Percentiles rank a stretch among this genome's conserved stretches.
These are phyloP conservation scores for Rhagologus leucostigma DNA, from an alignment of 2,113 vertebrate species.

Conservation along the genomic window DNA sequence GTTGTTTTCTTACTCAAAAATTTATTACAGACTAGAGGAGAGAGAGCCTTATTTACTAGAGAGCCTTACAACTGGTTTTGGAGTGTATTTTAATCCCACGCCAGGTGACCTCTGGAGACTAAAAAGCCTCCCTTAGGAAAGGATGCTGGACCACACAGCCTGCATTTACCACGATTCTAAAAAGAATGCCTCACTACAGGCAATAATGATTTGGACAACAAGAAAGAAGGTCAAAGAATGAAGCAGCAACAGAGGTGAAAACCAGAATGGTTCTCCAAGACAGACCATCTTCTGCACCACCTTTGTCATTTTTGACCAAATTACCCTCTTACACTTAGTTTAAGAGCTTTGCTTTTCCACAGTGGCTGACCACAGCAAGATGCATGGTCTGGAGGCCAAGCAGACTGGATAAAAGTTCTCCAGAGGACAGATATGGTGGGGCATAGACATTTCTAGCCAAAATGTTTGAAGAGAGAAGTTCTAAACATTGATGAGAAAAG, in stretches of 20 bases:
- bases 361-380: neutral
- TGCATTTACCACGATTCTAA: neutral
- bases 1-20: neutral
- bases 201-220: neutral
- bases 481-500: neutral
- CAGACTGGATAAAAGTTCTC: neutral
- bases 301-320: neutral
- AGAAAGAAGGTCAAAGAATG: neutral
- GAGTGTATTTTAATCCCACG: neutral
- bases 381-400: neutral
- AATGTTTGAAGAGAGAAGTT: neutral
- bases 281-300: neutral
- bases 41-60: neutral
- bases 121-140: neutral
- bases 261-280: neutral
- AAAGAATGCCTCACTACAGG: neutral
- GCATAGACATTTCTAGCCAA: neutral
- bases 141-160: neutral
- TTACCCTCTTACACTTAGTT: neutral
- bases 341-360: neutral
- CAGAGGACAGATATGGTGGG: neutral
- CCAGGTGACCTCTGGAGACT: neutral
- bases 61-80: neutral
- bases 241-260: neutral
- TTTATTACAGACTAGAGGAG: neutral